These are phyloP conservation scores for Engraulis encrasicolus DNA, from an alignment of 2,113 vertebrate species.

Conservation along the genomic window DNA sequence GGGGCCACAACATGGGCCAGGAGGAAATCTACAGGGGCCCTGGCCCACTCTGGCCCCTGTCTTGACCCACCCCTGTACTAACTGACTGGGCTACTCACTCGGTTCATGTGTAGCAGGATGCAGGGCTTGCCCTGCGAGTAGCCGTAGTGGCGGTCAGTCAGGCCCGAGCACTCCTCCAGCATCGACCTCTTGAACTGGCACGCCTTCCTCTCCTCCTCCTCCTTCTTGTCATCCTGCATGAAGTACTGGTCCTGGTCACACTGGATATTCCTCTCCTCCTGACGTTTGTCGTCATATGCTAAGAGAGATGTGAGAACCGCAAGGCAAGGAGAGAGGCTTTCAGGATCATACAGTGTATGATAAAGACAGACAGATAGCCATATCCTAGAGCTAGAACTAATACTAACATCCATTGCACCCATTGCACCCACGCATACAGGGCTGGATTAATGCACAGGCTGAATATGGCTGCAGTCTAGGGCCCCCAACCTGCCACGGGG, in stretches of 20 bases:
- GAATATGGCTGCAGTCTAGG: no score
- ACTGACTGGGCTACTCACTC: conserved; percentile 77
- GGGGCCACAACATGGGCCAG: no score
- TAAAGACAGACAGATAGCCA: no score
- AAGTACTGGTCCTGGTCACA: conserved; percentile 87
- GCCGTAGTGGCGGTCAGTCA: conserved; percentile 85
- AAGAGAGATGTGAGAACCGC: conserved; percentile 42
- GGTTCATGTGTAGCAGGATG: conserved; percentile 94
- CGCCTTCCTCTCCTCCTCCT: conserved; percentile 84
- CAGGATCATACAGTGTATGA: no score
- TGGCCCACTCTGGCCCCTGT: no score
- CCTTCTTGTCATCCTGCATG: conserved; percentile 82
- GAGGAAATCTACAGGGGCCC: no score
- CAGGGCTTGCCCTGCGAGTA: conserved; percentile 91
- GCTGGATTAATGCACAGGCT: no score
- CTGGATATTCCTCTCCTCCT: conserved; percentile 88
- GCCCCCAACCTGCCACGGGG: no score
- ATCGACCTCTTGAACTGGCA: conserved; percentile 93
- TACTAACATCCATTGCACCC: no score
- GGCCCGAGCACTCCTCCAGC: conserved; percentile 89
- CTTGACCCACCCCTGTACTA: no score
- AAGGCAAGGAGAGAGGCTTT: conserved; percentile 31
- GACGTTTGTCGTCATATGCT: conserved; percentile 90
- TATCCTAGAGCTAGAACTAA: no score
- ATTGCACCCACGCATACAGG: no score